Base-by-base conservation (phyloP, 2,888 invertebrate species). In the Lasioglossum leucozonium region DNA sequence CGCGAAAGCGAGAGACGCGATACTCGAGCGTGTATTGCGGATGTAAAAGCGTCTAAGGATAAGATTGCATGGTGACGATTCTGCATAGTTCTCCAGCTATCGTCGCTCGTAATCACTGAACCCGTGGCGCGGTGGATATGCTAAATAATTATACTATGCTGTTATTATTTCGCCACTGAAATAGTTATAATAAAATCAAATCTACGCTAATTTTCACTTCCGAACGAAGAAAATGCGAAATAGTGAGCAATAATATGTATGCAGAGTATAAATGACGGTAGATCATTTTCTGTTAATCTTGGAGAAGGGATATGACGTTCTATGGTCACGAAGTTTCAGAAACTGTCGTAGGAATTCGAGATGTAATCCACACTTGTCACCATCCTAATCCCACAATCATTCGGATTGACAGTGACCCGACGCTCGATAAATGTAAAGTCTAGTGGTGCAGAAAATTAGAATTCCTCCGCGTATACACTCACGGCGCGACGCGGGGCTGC, bases 391-490 rank as follows among this genome's bases (percentile, higher is more conserved):
- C 44, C 34, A 40, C 74, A 51, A 80, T 86, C 82, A 42, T 42
- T 34, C 34, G 51, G 82, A 86, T 77, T 62, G 86, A 85, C 86
- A 82, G 72, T 13, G n/a, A n/a, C 22, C 58, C 10, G 87, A 86
- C 82, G 69, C 51, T 47, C 82, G 82, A 82, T 86, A 86, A 82
- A 86, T 87, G 79, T 80, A 73, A 86, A 78, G 72, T 47, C 55
- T 62, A 76, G 16, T 73, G 86, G 62, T 18, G 87, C 82, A 55
- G 87, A 86, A 86, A 87, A 87, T 87, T 87, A 87, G 78, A 86
- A 87, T 86, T 86, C 82, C 77, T 62, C 4, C 22, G 26, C 51
- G 69, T 51, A 34, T 37, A 22, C 34, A 16, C 72, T 1, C 34
- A 22, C 44, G 44, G 16, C 44, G 44, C 40, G 40, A 8, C 10